Evolutionary conservation across 2,113 vertebrate genomes (phyloP), one percentile per base, ranked within the genome.

Genomic region (Synchiropus splendidus): DNA sequence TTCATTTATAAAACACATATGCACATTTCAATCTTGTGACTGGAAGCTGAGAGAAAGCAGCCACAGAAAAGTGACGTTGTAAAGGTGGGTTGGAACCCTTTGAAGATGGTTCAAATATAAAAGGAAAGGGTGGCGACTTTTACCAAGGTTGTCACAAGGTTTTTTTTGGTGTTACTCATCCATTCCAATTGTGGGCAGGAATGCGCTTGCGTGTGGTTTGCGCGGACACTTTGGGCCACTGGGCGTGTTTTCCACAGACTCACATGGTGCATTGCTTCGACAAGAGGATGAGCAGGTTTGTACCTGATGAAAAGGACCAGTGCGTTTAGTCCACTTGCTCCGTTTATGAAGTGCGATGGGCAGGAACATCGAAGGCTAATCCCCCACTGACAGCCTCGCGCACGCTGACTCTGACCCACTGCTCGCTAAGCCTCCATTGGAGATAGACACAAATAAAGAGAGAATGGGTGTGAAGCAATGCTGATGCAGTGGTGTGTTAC

Each of bases 1-100:
- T 60, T 76, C 60, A 75, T 72, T 74, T 69, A 70, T 58, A 55
- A 75, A 16, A 12, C 5, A 33, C 41, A 59, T 48, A 54, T n/a
- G 39, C 53, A 56, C 51, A 53, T 73, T 59, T 72, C 46, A 62
- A 48, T 73, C 71, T 57, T 71, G 61, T 65, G 64, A 77, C 56
- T 58, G 45, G 32, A 61, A 14, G 48, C 59, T 70, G 48, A 47
- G 34, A 51, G 49, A 21, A 42, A 14, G n/a, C 14, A 32, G 41
- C 37, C 13, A 38, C n/a, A 40, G 15, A 48, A 38, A 10, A 35
- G 30, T 17, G 9, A n/a, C 35, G 12, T 10, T 35, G 42, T 45
- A 44, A 42, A n/a, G n/a, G n/a, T 72, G 80, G 85, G 83, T 82
- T 70, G 69, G 80, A n/a, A 68, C 62, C 12, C 71, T 80, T 79